Evolutionary conservation across 2,888 invertebrate genomes (phyloP).

Genomic region (Drosophila histrio): DNA sequence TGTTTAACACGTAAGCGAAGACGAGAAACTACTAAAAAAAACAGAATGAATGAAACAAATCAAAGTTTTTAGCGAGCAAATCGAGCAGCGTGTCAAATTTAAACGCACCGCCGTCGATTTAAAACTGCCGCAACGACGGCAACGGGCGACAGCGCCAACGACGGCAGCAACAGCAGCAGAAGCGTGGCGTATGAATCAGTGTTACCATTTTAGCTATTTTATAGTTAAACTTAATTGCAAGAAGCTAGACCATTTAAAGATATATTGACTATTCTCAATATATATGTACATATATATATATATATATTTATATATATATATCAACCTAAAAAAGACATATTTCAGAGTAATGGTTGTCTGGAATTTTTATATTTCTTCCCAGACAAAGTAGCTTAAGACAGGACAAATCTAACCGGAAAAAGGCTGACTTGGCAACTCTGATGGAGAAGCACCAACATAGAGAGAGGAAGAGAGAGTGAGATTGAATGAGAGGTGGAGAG

Average conservation of each 20-base stretch:
- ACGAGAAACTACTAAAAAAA: constrained; percentile 9
- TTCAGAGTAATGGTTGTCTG: too few species aligned
- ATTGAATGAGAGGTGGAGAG: background rate
- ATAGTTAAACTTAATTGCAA: too few species aligned
- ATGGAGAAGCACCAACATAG: background rate
- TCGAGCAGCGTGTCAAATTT: constrained; percentile 26
- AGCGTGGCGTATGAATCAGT: constrained; percentile 19
- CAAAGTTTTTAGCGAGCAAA: constrained; percentile 15
- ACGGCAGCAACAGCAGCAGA: background rate
- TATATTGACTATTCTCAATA: too few species aligned
- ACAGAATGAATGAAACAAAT: constrained; percentile 30
- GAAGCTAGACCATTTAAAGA: too few species aligned
- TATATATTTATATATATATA: too few species aligned
- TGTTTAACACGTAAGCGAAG: constrained; percentile 36
- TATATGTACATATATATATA: too few species aligned
- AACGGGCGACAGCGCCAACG: constrained; percentile 12
- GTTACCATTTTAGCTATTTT: too few species aligned
- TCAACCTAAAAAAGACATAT: too few species aligned
- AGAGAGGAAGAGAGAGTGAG: background rate
- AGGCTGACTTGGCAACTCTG: too few species aligned
- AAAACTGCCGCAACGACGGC: constrained; percentile 17
- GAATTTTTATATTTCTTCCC: too few species aligned
- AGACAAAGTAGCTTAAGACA: too few species aligned
- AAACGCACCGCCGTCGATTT: constrained; percentile 27
- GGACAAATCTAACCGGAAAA: too few species aligned